Base-by-base conservation (phyloP, 2,888 invertebrate genomes). In the Acrobasis consociella region DNA sequence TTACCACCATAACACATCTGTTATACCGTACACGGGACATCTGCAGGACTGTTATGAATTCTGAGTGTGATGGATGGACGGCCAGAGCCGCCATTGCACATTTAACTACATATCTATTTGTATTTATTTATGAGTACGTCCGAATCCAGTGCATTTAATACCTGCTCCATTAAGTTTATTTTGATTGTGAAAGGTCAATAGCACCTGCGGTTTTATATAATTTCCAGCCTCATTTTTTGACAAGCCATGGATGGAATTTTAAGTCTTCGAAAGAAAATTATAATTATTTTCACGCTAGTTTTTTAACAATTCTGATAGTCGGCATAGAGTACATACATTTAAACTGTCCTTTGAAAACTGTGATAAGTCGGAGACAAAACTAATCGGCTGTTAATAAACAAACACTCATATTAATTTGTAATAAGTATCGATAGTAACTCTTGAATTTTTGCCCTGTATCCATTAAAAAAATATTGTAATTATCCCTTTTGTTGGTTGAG, bases 1-100 rank as follows among this genome's bases (percentile, higher is more conserved):
- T 75, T 76, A 81, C 76, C 76, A 79, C 74, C 76, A 74, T 66
- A 78, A 72, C 79, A 77, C 80, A 84, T 83, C 79, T 82, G 82
- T 84, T 81, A 85, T 82, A 74, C 76, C 75, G 82, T 78, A 73
- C 72, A 74, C 70, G 77, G 80, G 78, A 82, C 84, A 85, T 87
- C 80, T 85, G 84, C 79, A 80, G 78, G 82, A 83, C 84, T 78
- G 82, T 87, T 89, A 89, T 87, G 89, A 89, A 86, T 85, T 81
- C 76, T 74, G 82, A 83, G 82, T 76, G 75, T 89, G 89, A 90
- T 89, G 87, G 88, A 91, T 90, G 85, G 85, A 77, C 72, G 72
- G 75, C 69, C 76, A 69, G 72, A 73, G 74, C 53, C 46, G 58
- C 63, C 42, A 46, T 31, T 51, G 46, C 58, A 62, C 55, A 55